These are phyloP conservation scores for Aphidius colemani DNA, from an alignment of 2,888 invertebrate genomes.

Conservation along the genomic window DNA sequence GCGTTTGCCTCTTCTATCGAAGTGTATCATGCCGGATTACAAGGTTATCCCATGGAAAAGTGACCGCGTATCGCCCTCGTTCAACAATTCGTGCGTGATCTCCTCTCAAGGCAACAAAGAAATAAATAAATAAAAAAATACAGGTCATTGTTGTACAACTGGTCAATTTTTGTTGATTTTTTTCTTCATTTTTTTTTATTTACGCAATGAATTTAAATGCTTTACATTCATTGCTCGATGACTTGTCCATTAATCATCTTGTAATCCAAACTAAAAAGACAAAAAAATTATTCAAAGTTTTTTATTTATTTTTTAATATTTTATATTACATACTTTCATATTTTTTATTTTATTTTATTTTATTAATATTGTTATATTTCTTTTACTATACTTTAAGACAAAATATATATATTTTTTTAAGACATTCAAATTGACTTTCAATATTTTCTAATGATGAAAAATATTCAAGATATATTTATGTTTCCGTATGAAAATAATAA, in stretches of 20 bases:
- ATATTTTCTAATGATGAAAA: too few relatives aligned
- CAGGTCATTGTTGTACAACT: slow-evolving; percentile 14
- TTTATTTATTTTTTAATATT: too few relatives aligned
- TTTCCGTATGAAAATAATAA: too few relatives aligned
- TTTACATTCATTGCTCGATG: neutral
- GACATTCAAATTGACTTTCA: too few relatives aligned
- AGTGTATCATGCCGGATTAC: slow-evolving; percentile 57
- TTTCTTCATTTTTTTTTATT: slow-evolving; percentile 3
- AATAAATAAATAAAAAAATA: slow-evolving; percentile 24
- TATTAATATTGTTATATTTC: neutral
- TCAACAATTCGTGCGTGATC: slow-evolving; percentile 18
- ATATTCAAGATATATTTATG: too few relatives aligned
- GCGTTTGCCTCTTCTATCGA: slow-evolving; percentile 41
- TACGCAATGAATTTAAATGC: neutral
- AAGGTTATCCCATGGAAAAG: slow-evolving; percentile 47
- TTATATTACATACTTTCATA: too few relatives aligned
- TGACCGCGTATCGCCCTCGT: slow-evolving; percentile 43
- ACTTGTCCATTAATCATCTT: slow-evolving; percentile 1
- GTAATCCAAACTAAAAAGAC: neutral
- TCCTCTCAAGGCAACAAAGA: neutral
- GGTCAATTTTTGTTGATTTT: slow-evolving; percentile 6
- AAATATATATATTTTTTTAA: too few relatives aligned
- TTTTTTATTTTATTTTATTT: neutral
- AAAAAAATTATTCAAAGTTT: too few relatives aligned
- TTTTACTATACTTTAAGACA: too few relatives aligned